phyloP scores from a whole-genome alignment of 2,888 invertebrate genomes.

The Cantharis nigra region DNA sequence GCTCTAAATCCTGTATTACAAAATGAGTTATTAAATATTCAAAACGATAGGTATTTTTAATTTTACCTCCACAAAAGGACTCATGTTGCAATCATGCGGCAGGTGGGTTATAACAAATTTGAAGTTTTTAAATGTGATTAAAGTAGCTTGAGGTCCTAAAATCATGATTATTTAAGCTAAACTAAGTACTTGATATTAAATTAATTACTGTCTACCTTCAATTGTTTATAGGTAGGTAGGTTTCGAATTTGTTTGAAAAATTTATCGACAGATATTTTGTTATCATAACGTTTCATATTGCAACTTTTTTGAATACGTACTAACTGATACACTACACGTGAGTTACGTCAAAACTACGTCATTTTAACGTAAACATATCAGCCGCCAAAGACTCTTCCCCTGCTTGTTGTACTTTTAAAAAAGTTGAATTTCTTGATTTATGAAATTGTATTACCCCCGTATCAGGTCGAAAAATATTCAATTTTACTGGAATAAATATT shows the following conservation, averaged over 20 bases:
- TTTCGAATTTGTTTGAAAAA: neutral
- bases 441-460: no score
- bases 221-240: neutral
- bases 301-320: neutral
- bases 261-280: neutral
- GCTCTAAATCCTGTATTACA: slow-evolving; percentile 8
- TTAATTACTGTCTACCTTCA: neutral
- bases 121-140: slow-evolving; percentile 6
- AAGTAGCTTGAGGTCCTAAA: slow-evolving; percentile 2
- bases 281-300: neutral
- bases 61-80: slow-evolving; percentile 9
- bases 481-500: no score
- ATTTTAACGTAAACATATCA: neutral
- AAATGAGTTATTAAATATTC: no score
- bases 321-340: neutral
- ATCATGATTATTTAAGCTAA: neutral
- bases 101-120: slow-evolving; percentile 8
- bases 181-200: neutral
- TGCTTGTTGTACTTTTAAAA: no score
- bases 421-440: neutral
- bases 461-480: no score
- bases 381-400: no score
- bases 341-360: neutral
- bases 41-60: neutral
- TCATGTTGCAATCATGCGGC: neutral